Evolutionary conservation across 2,888 invertebrate species (phyloP).

Genomic region (Chydorus sphaericus): DNA sequence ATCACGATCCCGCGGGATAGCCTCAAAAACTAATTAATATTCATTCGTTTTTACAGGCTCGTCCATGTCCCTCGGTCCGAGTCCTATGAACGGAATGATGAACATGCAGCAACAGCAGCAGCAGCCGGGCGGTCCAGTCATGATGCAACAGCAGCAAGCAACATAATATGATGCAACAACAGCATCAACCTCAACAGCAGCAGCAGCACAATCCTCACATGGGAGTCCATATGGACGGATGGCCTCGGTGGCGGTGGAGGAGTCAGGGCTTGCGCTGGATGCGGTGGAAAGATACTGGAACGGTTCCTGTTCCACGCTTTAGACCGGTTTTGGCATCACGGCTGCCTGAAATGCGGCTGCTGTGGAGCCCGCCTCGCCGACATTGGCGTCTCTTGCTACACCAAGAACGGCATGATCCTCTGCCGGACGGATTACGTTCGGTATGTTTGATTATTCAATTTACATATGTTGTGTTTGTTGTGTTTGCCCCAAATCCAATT

Average conservation of each 20-base stretch:
- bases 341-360: conserved; percentile 84
- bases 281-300: conserved; percentile 77
- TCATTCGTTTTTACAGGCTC: too few relatives aligned
- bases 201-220: conserved; percentile 33
- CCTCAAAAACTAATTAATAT: too few relatives aligned
- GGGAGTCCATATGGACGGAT: conserved; percentile 17
- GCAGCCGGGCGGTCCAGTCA: neutral
- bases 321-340: conserved; percentile 92
- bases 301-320: conserved; percentile 79
- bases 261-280: conserved; percentile 68
- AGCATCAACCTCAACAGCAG: conserved; percentile 41
- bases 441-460: conserved; percentile 44
- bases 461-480: too few relatives aligned
- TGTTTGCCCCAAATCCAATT: too few relatives aligned
- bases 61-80: conserved; percentile 20
- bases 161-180: conserved; percentile 29
- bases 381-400: conserved; percentile 80
- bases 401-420: conserved; percentile 83
- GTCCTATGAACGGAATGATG: conserved; percentile 19
- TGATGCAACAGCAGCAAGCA: conserved; percentile 28
- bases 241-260: conserved; percentile 11
- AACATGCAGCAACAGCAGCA: conserved; percentile 20
- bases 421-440: conserved; percentile 91
- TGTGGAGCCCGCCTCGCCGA: conserved; percentile 80
- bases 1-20: too few relatives aligned